Conservation (phyloP, 2,888 invertebrate genomes). For the Bombyx huttoni region DNA sequence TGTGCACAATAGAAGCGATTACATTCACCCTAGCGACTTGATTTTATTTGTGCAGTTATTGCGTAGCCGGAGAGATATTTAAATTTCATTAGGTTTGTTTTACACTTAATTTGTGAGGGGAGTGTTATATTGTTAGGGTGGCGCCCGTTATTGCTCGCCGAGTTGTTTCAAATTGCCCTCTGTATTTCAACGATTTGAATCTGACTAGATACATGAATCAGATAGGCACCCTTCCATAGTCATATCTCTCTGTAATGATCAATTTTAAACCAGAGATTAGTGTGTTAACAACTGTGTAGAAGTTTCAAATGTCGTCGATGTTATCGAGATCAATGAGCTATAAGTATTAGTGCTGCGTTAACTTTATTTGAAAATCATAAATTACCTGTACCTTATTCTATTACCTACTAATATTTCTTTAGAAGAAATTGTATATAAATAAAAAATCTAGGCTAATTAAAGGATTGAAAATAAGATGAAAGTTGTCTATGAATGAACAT, state of each 20-base stretch:
- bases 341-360: not conserved
- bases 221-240: conserved; percentile 46
- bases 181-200: conserved; percentile 59
- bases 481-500: no score
- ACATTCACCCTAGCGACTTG: conserved; percentile 62
- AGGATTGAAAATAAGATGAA: no score
- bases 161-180: conserved; percentile 51
- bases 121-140: conserved; percentile 53
- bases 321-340: conserved; percentile 4
- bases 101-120: conserved; percentile 72
- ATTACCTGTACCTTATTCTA: no score
- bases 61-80: conserved; percentile 67
- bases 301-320: conserved; percentile 13
- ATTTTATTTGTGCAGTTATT: conserved; percentile 72
- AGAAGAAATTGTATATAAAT: no score
- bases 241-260: conserved; percentile 37
- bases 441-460: no score
- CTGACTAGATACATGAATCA: conserved; percentile 54
- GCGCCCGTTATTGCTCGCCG: conserved; percentile 46
- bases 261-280: conserved; percentile 40
- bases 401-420: no score
- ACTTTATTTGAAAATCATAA: no score
- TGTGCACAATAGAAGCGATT: conserved; percentile 66
- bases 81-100: conserved; percentile 74
- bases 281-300: conserved; percentile 26